Percentiles rank a stretch among this genome's conserved stretches.
Evolutionary conservation across 2,888 invertebrate species (phyloP).

Genomic region (Drosophila leonis): DNA sequence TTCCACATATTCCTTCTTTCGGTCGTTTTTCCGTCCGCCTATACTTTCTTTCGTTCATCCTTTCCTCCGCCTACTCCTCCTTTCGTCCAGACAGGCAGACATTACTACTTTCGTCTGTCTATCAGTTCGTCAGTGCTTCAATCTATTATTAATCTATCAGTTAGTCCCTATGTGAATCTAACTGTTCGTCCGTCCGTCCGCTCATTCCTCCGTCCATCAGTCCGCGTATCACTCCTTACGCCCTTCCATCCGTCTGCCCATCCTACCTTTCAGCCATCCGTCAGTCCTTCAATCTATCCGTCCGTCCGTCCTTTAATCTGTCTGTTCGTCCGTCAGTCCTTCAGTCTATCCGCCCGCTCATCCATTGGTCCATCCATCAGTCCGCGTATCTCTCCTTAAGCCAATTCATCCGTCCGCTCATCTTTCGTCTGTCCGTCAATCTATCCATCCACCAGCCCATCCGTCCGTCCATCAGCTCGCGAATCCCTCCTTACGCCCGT

Average conservation of each 20-base stretch:
- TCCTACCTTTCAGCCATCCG: too few species aligned
- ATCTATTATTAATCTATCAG: too few species aligned
- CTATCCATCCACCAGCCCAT: background rate
- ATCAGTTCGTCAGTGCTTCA: too few species aligned
- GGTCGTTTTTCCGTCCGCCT: too few species aligned
- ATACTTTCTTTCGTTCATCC: background rate
- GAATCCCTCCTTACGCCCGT: background rate
- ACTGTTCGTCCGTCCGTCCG: too few species aligned
- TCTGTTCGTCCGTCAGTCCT: too few species aligned
- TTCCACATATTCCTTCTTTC: background rate
- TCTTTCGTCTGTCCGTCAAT: background rate
- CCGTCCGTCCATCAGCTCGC: background rate
- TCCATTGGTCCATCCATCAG: too few species aligned
- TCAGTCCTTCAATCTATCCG: background rate
- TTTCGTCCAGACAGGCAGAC: background rate
- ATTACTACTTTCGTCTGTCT: too few species aligned
- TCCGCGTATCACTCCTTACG: background rate
- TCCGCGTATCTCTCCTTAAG: background rate
- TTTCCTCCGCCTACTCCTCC: background rate
- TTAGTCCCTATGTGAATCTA: too few species aligned
- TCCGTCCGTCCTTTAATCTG: background rate
- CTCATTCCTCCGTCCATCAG: too few species aligned
- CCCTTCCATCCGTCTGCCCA: background rate
- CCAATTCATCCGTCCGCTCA: background rate
- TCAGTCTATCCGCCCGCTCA: too few species aligned